A percentile compares a stretch with the other conserved stretches of the same genome.
phyloP scores from a whole-genome alignment of 2,797 vertebrate genomes.

The Rhinogobio ventralis region DNA sequence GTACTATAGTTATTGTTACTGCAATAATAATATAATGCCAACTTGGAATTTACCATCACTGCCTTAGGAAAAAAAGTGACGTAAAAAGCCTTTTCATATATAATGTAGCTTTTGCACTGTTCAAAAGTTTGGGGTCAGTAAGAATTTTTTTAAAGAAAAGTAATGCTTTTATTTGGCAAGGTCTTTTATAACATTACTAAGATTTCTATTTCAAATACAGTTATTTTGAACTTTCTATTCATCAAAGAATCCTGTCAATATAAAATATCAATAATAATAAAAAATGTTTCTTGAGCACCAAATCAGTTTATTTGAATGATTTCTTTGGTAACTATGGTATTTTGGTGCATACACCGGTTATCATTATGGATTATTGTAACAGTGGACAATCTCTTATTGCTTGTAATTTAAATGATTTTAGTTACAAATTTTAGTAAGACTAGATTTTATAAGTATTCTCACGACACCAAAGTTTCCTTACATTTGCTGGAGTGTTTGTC shows the following conservation, averaged over 20 bases:
- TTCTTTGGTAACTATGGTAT: background rate
- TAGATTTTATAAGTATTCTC: constrained; percentile 6
- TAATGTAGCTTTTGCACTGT: too few species aligned
- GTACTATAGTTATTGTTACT: background rate
- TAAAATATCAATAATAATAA: background rate
- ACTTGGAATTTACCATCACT: background rate
- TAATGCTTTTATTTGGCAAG: too few species aligned
- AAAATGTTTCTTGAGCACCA: background rate
- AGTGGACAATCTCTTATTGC: background rate
- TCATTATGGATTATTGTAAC: background rate
- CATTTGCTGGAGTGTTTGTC: constrained; percentile 39
- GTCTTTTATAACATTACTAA: too few species aligned
- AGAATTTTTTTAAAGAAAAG: too few species aligned
- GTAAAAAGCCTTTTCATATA: background rate
- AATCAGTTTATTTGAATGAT: background rate
- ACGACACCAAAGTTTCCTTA: constrained; percentile 61
- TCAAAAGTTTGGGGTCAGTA: too few species aligned
- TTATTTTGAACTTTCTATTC: background rate
- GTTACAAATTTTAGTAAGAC: background rate
- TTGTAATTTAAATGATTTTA: background rate
- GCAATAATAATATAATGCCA: background rate
- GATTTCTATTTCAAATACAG: background rate
- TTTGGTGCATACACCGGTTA: background rate
- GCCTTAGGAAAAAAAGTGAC: background rate
- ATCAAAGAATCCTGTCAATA: background rate